A percentile compares a stretch with the other conserved stretches of the same genome.
These are phyloP conservation scores for Phalacrocorax aristotelis DNA, from an alignment of 2,113 vertebrate genomes.

Conservation along the genomic window DNA sequence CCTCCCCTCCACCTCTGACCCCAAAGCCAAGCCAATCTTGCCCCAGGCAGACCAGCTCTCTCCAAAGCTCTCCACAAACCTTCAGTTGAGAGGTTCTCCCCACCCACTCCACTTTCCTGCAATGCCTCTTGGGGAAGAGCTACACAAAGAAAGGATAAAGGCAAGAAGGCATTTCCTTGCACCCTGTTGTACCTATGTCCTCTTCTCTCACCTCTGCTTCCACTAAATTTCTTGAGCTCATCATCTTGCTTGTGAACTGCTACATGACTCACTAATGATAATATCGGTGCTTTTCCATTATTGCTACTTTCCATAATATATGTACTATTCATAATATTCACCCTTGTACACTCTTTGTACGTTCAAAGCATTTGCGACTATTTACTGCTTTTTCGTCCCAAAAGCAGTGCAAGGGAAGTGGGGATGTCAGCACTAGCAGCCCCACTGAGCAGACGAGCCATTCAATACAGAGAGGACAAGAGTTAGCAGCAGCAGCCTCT, in stretches of 20 bases:
- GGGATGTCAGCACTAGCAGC: background rate
- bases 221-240: background rate
- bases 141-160: background rate
- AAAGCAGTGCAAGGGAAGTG: background rate
- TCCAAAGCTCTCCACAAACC: background rate
- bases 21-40: background rate
- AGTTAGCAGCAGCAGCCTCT: background rate
- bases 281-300: background rate
- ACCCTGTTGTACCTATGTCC: background rate
- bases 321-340: background rate
- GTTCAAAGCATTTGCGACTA: background rate
- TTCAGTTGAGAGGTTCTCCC: background rate
- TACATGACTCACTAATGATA: background rate
- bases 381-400: background rate
- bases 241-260: background rate
- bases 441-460: background rate
- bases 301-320: background rate
- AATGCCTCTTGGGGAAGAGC: background rate
- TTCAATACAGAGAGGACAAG: background rate
- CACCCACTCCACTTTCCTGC: background rate
- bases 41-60: background rate
- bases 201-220: background rate
- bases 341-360: background rate
- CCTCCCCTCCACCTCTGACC: background rate
- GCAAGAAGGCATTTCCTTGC: background rate